These are phyloP conservation scores for Ciconia nigra DNA, from an alignment of 2,797 vertebrate species.

Conservation along the genomic window DNA sequence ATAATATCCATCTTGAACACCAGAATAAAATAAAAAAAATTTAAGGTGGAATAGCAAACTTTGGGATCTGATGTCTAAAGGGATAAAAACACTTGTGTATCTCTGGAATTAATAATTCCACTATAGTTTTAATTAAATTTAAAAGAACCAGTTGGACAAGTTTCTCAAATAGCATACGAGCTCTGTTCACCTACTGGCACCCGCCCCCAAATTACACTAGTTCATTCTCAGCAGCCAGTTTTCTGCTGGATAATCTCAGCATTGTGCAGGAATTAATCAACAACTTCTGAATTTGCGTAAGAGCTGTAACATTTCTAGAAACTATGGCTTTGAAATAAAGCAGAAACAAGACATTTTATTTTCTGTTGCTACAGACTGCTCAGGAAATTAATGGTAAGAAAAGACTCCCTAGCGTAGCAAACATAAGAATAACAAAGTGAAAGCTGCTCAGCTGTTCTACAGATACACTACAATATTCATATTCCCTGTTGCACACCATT, in stretches of 20 bases:
- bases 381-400: not conserved
- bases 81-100: not conserved
- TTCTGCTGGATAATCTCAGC: not conserved
- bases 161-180: not conserved
- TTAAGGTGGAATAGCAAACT: not conserved
- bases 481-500: conserved; percentile 69
- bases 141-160: not conserved
- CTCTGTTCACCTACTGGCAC: not conserved
- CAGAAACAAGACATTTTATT: not conserved
- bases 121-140: not conserved
- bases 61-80: not conserved
- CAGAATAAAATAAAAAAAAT: not conserved
- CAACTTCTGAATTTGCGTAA: not conserved
- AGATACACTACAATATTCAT: not conserved
- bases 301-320: not conserved
- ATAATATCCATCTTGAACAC: not conserved
- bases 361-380: not conserved
- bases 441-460: not conserved
- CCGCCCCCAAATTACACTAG: not conserved
- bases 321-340: not conserved
- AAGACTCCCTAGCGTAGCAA: not conserved
- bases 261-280: not conserved
- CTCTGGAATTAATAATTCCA: not conserved
- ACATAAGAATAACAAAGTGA: not conserved
- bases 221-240: not conserved